A percentile compares a stretch with the other conserved stretches of the same genome.
Evolutionary conservation across 1,140 invertebrate genomes (phyloP).

Genomic region (Bacillus rossius): DNA sequence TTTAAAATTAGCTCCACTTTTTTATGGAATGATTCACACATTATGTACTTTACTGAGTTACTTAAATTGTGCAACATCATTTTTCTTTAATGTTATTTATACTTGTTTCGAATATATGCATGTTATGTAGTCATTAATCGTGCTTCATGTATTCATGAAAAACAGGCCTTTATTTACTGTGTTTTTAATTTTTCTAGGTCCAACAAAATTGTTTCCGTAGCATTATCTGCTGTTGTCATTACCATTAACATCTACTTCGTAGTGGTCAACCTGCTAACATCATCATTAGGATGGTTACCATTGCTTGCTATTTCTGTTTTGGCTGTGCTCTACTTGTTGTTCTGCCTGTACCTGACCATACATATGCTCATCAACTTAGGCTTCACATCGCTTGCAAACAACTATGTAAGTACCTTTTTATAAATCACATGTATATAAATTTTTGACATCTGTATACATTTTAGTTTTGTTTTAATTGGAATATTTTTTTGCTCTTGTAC

Average conservation of each 20-base stretch:
- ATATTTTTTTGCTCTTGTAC: too few relatives aligned
- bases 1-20: too few relatives aligned
- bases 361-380: conserved; percentile 67
- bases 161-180: not conserved
- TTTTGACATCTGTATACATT: too few relatives aligned
- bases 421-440: too few relatives aligned
- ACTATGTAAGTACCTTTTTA: conserved; percentile 31
- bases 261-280: conserved; percentile 49
- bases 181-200: conserved; percentile 45
- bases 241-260: conserved; percentile 81
- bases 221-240: conserved; percentile 66
- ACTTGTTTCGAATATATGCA: too few relatives aligned
- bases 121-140: too few relatives aligned
- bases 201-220: conserved; percentile 61
- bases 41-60: too few relatives aligned
- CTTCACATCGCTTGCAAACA: conserved; percentile 38
- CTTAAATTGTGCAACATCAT: too few relatives aligned
- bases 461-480: too few relatives aligned
- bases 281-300: conserved; percentile 46
- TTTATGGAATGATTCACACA: too few relatives aligned
- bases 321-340: conserved; percentile 58
- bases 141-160: not conserved
- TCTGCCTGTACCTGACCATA: conserved; percentile 64
- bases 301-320: conserved; percentile 51
- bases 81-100: too few relatives aligned